Base-by-base conservation (phyloP, 2,888 invertebrate species). In the Adineta ricciae region DNA sequence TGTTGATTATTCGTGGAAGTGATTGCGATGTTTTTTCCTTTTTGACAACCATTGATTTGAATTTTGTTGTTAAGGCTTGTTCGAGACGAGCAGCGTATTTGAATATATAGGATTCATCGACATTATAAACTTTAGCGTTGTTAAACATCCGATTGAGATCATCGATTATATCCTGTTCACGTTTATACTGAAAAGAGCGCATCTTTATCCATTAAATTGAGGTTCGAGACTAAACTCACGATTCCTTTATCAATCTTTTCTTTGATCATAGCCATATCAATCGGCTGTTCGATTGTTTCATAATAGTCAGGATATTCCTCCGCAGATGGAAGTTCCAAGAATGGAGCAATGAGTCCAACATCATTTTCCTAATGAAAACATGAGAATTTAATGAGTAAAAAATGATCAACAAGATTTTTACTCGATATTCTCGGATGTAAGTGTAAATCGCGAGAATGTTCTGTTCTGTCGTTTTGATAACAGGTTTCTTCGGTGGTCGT, bases 61-160 rank as follows among this genome's bases (percentile, higher is more conserved):
- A 83, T 32, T 85, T 73, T 1, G 46, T 49, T 0, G 32, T n/a
- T 41, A 83, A 36, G 2, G 36, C 36, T 19, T 46, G 32, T 27
- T 83, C 32, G 21, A 85, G 64, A 5, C 83, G 36, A 19, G 41
- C 41, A 14, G 86, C 86, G 64, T 83, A 54, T 83, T 82, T 46
- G n/a, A 82, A 83, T 49, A 86, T 84, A 24, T 54, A 50, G 41
- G 64, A 72, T 24, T 83, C 72, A 27, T 86, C 83, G 9, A 83
- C n/a, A 78, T 86, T 86, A 89, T 96, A 99, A 27, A 93, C 92
- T 89, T 96, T 97, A 0, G 98, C 98, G 91, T 99, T 99, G 87
- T 94, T 94, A 84, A 95, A 95, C 94, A 99, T 95, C 84, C 95
- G 92, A 87, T 94, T 90, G 64, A 99, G 91, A 92, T 99, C 98